A percentile compares a stretch with the other conserved stretches of the same genome.
phyloP scores from a whole-genome alignment of 2,113 vertebrate species.

The Illadopsis cleaveri region DNA sequence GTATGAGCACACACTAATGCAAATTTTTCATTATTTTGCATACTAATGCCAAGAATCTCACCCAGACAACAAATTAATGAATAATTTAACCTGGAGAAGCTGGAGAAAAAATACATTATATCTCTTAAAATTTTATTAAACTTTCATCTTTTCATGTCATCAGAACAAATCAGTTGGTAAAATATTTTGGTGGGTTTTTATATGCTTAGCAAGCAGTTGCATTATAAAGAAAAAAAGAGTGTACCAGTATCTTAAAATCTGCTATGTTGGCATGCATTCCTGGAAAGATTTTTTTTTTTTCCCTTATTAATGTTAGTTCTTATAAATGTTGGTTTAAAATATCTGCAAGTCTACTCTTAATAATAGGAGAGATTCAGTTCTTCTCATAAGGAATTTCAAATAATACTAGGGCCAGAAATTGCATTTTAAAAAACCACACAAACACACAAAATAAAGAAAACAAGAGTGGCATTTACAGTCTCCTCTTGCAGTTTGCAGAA shows the following conservation, averaged over 20 bases:
- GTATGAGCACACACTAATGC: not conserved
- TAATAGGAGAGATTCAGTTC: not conserved
- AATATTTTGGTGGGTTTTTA: not conserved
- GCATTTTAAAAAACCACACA: too few species aligned
- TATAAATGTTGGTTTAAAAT: not conserved
- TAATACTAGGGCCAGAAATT: not conserved
- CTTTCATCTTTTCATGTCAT: not conserved
- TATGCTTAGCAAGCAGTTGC: rapidly evolving
- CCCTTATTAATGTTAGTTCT: not conserved
- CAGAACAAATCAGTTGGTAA: not conserved
- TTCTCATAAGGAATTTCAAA: not conserved
- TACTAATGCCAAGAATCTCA: not conserved
- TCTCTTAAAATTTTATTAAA: not conserved
- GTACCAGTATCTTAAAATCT: not conserved
- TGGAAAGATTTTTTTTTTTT: not conserved
- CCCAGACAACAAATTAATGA: not conserved
- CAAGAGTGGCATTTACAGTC: not conserved
- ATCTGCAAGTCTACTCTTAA: not conserved
- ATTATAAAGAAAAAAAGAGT: not conserved
- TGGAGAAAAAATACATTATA: not conserved
- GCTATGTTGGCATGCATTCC: not conserved
- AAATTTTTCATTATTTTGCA: not conserved
- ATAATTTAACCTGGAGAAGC: not conserved
- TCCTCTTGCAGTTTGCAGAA: not conserved
- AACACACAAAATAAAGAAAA: not conserved